phyloP scores from a whole-genome alignment of 1,140 invertebrate species.

The Ceratoteleas bidentatus region DNA sequence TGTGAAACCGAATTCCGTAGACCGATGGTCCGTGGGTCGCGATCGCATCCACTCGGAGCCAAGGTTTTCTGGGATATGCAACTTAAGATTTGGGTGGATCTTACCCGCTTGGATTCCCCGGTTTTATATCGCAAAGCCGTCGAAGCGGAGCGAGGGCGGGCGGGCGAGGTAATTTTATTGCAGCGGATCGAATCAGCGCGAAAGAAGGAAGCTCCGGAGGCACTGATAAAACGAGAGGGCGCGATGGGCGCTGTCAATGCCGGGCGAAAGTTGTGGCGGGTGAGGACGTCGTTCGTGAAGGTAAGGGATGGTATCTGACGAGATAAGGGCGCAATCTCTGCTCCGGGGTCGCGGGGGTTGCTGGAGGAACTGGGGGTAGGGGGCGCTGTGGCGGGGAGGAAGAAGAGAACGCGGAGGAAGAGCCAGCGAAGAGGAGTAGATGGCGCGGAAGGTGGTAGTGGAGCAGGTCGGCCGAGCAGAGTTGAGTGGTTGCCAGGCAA shows the following conservation, averaged over 20 bases:
- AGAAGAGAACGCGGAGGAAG: slow-evolving; percentile 51
- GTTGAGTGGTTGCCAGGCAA: slow-evolving; percentile 74
- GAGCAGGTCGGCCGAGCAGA: slow-evolving; percentile 51
- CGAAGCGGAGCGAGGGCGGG: slow-evolving; percentile 3
- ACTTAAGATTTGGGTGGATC: too few relatives aligned
- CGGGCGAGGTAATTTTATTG: slow-evolving; percentile 68
- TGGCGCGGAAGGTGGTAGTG: slow-evolving; percentile 52
- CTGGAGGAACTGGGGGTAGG: slow-evolving; percentile 22
- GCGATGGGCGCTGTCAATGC: slow-evolving; percentile 65
- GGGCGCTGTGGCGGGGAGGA: slow-evolving; percentile 17
- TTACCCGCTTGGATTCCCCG: slow-evolving; percentile 36
- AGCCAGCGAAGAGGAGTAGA: slow-evolving; percentile 47
- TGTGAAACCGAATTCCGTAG: slow-evolving; percentile 21
- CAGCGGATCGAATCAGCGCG: slow-evolving; percentile 67
- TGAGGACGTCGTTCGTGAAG: slow-evolving; percentile 63
- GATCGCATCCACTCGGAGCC: slow-evolving; percentile 20
- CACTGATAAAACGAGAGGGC: slow-evolving; percentile 40
- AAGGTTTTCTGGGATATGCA: slow-evolving; percentile 10
- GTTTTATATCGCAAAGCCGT: slow-evolving; percentile 40
- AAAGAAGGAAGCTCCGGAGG: slow-evolving; percentile 48
- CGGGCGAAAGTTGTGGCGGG: slow-evolving; percentile 62
- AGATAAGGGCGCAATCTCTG: slow-evolving; percentile 72
- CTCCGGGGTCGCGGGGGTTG: slow-evolving; percentile 58
- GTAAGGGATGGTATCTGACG: slow-evolving; percentile 68
- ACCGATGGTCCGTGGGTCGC: slow-evolving; percentile 21